phyloP scores from a whole-genome alignment of 1,140 invertebrate genomes.

The Tribolium castaneum region DNA sequence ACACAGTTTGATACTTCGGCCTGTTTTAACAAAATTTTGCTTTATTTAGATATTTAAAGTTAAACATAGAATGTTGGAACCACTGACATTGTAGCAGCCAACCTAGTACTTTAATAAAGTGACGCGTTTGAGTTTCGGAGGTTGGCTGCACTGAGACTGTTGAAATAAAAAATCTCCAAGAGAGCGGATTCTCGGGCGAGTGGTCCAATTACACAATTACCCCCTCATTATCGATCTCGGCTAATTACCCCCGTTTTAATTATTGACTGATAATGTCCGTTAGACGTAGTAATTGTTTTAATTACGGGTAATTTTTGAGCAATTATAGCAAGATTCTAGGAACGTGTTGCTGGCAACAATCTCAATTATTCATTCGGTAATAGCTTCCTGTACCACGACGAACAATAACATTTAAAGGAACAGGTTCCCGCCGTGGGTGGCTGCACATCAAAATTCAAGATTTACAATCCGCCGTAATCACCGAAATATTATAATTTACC shows the following conservation, averaged over 20 bases:
- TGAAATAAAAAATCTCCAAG: too few relatives aligned
- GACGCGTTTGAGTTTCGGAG: too few relatives aligned
- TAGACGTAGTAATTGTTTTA: constrained; percentile 23
- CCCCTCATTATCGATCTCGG: not conserved
- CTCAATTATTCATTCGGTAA: constrained; percentile 35
- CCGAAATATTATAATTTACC: constrained; percentile 28
- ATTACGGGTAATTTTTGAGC: constrained; percentile 24
- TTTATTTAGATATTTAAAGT: too few relatives aligned
- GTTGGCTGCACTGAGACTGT: too few relatives aligned
- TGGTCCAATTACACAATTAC: too few relatives aligned
- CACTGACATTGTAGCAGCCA: too few relatives aligned
- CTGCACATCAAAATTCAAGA: constrained; percentile 35
- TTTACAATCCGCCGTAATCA: constrained; percentile 29
- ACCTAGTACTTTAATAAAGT: too few relatives aligned
- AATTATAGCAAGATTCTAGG: constrained; percentile 19
- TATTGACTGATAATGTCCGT: not conserved
- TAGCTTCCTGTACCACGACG: constrained; percentile 31
- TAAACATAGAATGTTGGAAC: too few relatives aligned
- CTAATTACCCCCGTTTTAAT: constrained; percentile 1
- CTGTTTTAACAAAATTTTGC: too few relatives aligned
- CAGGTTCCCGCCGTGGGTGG: constrained; percentile 29
- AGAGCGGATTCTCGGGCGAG: too few relatives aligned
- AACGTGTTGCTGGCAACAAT: constrained; percentile 33
- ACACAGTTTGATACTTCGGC: too few relatives aligned
- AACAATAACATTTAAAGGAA: constrained; percentile 36